Percentiles rank a stretch among this genome's conserved stretches.
These are phyloP conservation scores for Elymnias hypermnestra DNA, from an alignment of 1,140 invertebrate species.

Conservation along the genomic window DNA sequence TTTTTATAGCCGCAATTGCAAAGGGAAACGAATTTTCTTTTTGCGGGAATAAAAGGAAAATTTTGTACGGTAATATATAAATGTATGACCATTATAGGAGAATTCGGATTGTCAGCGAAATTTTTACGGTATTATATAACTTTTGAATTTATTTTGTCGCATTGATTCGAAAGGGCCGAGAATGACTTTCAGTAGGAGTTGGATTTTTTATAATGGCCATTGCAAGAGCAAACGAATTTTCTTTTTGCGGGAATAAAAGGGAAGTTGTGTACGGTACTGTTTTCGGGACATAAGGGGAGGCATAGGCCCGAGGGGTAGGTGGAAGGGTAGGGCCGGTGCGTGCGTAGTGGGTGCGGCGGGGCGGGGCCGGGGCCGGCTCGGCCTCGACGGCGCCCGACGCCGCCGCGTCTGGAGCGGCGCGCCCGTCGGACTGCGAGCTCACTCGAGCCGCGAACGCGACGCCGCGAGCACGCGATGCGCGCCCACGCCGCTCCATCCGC, in stretches of 20 bases:
- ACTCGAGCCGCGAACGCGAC: slow-evolving; percentile 49
- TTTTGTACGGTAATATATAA: no score
- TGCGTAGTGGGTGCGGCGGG: slow-evolving; percentile 24
- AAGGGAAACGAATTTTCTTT: no score
- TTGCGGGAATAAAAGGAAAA: neutral
- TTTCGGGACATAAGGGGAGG: no score
- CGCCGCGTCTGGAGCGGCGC: slow-evolving; percentile 52
- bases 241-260: neutral
- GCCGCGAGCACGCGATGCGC: slow-evolving; percentile 33
- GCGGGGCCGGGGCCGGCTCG: slow-evolving; percentile 32
- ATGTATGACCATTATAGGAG: no score
- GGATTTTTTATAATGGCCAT: no score
- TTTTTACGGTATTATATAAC: no score
- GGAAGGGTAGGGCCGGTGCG: slow-evolving; percentile 32
- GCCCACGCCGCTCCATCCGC: slow-evolving; percentile 38
- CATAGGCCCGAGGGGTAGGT: slow-evolving; percentile 14
- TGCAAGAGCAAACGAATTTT: no score
- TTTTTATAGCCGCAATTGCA: no score
- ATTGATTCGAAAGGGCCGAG: no score
- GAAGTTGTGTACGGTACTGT: neutral
- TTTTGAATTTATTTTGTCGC: no score
- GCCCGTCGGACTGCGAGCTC: slow-evolving; percentile 22
- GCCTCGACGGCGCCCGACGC: slow-evolving; percentile 37
- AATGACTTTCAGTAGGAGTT: no score
- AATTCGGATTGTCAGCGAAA: no score